phyloP scores from a whole-genome alignment of 2,113 vertebrate species.

The Hystrix cristata region DNA sequence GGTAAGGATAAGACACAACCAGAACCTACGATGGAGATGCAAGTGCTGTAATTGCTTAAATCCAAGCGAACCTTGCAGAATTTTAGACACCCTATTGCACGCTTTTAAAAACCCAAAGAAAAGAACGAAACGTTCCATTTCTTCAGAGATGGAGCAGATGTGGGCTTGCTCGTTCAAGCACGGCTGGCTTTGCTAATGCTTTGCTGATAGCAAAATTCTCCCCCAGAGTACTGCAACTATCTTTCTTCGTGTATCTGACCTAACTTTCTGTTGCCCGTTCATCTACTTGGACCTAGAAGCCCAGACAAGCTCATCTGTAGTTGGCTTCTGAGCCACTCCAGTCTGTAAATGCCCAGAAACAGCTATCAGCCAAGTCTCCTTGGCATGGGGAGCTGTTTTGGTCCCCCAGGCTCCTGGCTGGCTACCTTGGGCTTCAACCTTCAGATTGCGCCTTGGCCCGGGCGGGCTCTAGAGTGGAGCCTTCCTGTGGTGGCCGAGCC shows the following conservation, averaged over 20 bases:
- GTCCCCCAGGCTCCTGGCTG: neutral
- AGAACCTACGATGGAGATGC: neutral
- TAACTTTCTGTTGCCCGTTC: neutral
- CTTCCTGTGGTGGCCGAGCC: neutral
- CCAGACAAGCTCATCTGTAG: neutral
- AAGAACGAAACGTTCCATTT: neutral
- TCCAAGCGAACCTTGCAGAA: neutral
- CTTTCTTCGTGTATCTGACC: neutral
- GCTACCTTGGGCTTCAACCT: neutral
- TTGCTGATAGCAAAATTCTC: neutral
- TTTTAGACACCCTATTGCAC: neutral
- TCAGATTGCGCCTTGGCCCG: neutral
- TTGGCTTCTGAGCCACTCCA: neutral
- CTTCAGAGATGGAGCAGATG: neutral
- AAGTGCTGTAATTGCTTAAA: neutral
- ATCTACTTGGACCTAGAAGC: neutral
- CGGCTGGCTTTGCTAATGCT: neutral
- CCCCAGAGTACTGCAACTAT: neutral
- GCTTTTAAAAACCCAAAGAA: neutral
- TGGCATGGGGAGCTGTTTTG: neutral
- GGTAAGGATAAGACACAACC: neutral
- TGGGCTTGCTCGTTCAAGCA: neutral
- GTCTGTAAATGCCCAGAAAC: neutral
- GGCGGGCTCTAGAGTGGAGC: neutral
- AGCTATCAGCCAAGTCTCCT: constrained; percentile 14